Evolutionary conservation across 2,113 vertebrate species (phyloP).

Genomic region (Anarhynchus alexandrinus): DNA sequence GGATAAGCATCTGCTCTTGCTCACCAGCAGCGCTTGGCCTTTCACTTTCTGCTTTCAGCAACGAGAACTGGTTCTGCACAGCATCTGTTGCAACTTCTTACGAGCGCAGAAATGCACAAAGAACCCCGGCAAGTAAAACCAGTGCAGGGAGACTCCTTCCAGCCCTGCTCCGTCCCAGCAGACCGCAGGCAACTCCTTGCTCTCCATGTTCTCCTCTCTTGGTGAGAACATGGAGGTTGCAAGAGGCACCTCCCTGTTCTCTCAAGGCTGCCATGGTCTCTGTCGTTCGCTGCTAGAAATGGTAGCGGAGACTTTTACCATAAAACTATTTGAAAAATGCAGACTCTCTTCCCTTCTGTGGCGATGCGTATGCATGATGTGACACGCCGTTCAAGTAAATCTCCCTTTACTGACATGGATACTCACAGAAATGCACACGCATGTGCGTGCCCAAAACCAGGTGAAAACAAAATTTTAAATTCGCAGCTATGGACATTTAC

Average conservation of each 20-base stretch:
- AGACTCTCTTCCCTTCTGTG: not conserved
- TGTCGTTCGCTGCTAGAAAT: not conserved
- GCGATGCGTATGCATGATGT: not conserved
- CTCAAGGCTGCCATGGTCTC: accelerated
- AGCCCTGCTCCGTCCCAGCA: not conserved
- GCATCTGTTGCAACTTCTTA: not conserved
- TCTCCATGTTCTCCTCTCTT: not conserved
- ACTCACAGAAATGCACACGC: not conserved
- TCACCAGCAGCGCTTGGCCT: conserved; percentile 6
- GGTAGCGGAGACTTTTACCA: not conserved
- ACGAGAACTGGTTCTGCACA: not conserved
- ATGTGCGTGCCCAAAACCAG: not conserved
- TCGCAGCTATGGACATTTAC: not conserved
- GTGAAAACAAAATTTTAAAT: not conserved
- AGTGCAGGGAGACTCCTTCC: not conserved
- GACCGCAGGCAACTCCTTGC: not conserved
- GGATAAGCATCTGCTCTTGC: conserved; percentile 17
- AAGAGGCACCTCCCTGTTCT: not conserved
- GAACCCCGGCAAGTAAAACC: not conserved
- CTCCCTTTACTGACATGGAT: not conserved
- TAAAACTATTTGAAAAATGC: conserved; percentile 11
- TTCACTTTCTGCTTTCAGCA: conserved; percentile 45
- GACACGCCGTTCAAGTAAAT: not conserved
- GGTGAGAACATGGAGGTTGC: no score
- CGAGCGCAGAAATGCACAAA: not conserved